Conservation (phyloP, 2,113 vertebrate species). For the Spheniscus mendiculus region DNA sequence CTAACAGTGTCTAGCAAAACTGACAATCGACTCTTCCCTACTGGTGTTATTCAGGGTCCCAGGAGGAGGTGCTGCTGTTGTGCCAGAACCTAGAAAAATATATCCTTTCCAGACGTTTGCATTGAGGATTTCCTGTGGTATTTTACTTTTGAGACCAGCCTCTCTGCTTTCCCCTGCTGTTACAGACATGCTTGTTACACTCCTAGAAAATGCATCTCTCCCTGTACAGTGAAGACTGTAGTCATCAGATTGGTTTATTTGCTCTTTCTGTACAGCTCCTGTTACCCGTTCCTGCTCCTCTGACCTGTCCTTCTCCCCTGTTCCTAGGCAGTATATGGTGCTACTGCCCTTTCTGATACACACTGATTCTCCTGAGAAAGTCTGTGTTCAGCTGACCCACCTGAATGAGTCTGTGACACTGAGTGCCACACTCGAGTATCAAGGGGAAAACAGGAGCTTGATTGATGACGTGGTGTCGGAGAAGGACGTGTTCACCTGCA, state of each 20-base stretch:
- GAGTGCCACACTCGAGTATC: constrained; percentile 31
- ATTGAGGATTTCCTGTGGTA: not conserved
- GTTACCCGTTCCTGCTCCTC: not conserved
- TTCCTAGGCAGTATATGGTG: constrained; percentile 69
- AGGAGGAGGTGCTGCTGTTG: not conserved
- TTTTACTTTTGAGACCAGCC: not conserved
- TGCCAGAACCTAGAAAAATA: not conserved
- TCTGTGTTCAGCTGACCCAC: constrained; percentile 71
- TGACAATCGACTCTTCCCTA: not conserved
- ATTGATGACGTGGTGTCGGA: constrained; percentile 27
- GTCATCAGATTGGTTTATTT: not conserved
- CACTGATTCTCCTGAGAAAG: constrained; percentile 23
- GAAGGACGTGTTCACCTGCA: constrained; percentile 15
- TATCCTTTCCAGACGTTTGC: not conserved
- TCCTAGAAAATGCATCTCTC: not conserved
- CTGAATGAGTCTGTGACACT: constrained; percentile 74
- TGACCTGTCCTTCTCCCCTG: not conserved
- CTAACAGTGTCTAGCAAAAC: not conserved
- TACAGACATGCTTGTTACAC: not conserved
- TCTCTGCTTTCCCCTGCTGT: not conserved
- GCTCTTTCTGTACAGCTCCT: not conserved
- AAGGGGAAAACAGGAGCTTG: constrained; percentile 49
- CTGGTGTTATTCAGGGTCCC: not conserved
- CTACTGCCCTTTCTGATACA: constrained; percentile 29
- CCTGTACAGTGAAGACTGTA: accelerated